Conservation (phyloP, 2,113 vertebrate genomes). For the Alligator mississippiensis region DNA sequence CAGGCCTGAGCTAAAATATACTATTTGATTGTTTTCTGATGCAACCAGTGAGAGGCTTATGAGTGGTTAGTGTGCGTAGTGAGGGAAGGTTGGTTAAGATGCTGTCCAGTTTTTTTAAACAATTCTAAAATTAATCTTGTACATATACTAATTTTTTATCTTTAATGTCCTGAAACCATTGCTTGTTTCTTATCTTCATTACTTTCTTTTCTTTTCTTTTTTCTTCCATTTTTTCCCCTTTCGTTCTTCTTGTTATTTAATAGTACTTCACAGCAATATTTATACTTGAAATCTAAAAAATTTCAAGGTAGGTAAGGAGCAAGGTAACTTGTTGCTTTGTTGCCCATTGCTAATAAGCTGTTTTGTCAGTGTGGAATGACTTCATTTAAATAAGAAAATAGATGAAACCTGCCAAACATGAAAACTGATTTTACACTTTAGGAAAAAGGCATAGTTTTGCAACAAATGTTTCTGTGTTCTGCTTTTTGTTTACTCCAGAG, state of each 20-base stretch:
- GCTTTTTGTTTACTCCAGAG: not conserved
- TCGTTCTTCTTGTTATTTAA: not conserved
- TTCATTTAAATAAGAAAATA: not conserved
- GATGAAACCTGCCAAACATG: not conserved
- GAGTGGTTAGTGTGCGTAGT: not conserved
- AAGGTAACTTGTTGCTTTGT: not conserved
- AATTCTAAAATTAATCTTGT: too few relatives aligned
- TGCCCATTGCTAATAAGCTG: too few relatives aligned
- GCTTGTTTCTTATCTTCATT: too few relatives aligned
- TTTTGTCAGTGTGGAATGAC: not conserved
- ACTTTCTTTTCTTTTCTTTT: not conserved
- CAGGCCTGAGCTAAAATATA: not conserved
- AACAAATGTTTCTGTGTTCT: not conserved
- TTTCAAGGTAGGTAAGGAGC: not conserved
- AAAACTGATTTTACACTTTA: not conserved
- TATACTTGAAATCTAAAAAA: not conserved
- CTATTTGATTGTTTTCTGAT: not conserved
- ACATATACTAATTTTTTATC: not conserved
- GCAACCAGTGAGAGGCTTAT: not conserved
- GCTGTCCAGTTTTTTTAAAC: too few relatives aligned
- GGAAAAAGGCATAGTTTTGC: not conserved
- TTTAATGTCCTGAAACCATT: not conserved
- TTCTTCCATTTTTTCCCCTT: not conserved
- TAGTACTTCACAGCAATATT: not conserved
- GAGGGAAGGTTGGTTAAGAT: not conserved